Base-by-base conservation (phyloP, 2,797 vertebrate species). In the Moxostoma hubbsi region DNA sequence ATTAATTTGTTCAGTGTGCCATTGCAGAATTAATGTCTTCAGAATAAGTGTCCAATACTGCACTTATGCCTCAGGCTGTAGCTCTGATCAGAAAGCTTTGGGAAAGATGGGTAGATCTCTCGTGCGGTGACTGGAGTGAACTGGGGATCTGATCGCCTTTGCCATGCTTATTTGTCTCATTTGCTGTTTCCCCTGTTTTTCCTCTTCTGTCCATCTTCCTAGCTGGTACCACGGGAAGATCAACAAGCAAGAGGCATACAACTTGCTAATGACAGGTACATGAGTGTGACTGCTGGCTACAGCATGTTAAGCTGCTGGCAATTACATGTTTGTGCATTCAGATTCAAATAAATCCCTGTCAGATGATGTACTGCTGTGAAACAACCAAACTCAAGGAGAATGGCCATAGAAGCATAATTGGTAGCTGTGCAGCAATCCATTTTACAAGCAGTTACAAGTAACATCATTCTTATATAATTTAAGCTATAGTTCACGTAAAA, bases 201-300 rank as follows among this genome's bases (percentile, higher is more conserved):
- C 7, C 0, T 49, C 65, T 36, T 61, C 8, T 82, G 53, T 59
- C 10, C 6, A 65, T 81, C 75, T 82, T 86, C 90, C 74, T 92
- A 99, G 98, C 92, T 99, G 98, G 98, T 99, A 98, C 93, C 98
- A 99, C 80, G 97, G 98, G 89, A 99, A 99, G 92, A 98, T 99
- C 92, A 97, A 94, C 85, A 99, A 99, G 90, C 96, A 98, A 93
- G 98, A 99, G 85, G 98, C 97, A 85, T 99, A 98, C 91, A 98
- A 93, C 92, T 94, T 98, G 89, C 94, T 99, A 84, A 99, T 99
- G 98, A 98, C 97, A 93, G 97, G 98, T 99, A 95, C 50, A 69
- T 45, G 4, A 61, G 9, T 1, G 6, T 43, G 45, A 45, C 53
- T 6, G 9, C 43, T 24, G 62, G 16, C 43, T 65, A 9, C 2